A percentile compares a stretch with the other conserved stretches of the same genome.
Evolutionary conservation across 2,888 invertebrate species (phyloP).

Genomic region (Phytoseiulus persimilis): DNA sequence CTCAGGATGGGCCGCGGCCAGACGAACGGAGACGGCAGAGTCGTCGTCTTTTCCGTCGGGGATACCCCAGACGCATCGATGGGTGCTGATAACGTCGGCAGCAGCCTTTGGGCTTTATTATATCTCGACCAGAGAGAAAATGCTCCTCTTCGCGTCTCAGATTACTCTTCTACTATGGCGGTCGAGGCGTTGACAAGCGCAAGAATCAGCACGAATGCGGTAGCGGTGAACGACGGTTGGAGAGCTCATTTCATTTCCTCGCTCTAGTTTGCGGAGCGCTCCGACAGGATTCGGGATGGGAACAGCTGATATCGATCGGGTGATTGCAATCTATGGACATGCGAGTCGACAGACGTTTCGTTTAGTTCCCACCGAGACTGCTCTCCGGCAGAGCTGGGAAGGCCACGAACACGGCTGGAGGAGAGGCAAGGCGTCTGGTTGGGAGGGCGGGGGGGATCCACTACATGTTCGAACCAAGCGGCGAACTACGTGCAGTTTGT

Average conservation of each 20-base stretch:
- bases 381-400: neutral
- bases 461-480: no score
- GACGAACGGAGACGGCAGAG: neutral
- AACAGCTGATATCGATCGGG: neutral
- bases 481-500: neutral
- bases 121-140: neutral
- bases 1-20: neutral
- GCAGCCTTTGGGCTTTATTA: neutral
- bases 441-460: no score
- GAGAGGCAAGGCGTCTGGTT: no score
- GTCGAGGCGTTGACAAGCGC: neutral
- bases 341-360: neutral
- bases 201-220: neutral
- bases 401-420: neutral
- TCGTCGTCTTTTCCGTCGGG: neutral
- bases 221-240: neutral
- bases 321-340: neutral
- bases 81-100: neutral
- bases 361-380: neutral
- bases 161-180: neutral
- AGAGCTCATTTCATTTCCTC: neutral
- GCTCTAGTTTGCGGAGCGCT: neutral
- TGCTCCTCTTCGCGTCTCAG: neutral
- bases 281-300: neutral
- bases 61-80: neutral